Base-by-base conservation (phyloP, 2,113 vertebrate genomes). In the Sebastes fasciatus region DNA sequence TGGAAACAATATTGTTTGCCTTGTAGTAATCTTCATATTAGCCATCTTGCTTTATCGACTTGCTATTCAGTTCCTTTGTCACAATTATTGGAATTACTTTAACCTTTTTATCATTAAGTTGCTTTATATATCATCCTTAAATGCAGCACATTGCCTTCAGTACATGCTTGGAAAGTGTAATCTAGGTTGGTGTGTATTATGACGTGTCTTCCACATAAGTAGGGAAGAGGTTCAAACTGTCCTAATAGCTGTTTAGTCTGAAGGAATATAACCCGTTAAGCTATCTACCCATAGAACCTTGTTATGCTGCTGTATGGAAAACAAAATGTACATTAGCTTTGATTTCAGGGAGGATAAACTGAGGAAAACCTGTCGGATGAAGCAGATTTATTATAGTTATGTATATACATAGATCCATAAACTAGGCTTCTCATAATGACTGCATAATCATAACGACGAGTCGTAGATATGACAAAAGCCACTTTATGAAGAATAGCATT, bases 401-500 rank as follows among this genome's bases (percentile, higher is more conserved):
- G 86, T 90, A 86, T 58, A 86, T 82, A 73, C 46, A 78, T 46
- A 68, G 52, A 80, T 79, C 52, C 43, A 75, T 62, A 72, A 69
- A 61, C 40, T n/a, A 77, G 26, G 81, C 81, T 66, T 83, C 80
- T 86, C 85, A 77, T 72, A 26, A 66, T 49, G 69, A 74, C 54
- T 42, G 64, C 74, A 48, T 84, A 80, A 84, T 82, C 57, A 26
- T 51, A 68, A 71, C 9, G 5, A 72, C 19, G 81, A 80, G 83
- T 65, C 1, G 34, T 82, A 88, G 77, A 73, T 65, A 84, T 11
- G 26, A 77, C 74, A 60, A 65, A 83, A 79, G 71, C 77, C 77
- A 86, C 82, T 88, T 79, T 78, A 90, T 76, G 82, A 92, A 85
- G 83, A 90, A 78, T 77, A 73, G 77, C 69, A 62, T 70, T 84